Evolutionary conservation across 2,888 invertebrate genomes (phyloP).

Genomic region (Heliconius ethilla): DNA sequence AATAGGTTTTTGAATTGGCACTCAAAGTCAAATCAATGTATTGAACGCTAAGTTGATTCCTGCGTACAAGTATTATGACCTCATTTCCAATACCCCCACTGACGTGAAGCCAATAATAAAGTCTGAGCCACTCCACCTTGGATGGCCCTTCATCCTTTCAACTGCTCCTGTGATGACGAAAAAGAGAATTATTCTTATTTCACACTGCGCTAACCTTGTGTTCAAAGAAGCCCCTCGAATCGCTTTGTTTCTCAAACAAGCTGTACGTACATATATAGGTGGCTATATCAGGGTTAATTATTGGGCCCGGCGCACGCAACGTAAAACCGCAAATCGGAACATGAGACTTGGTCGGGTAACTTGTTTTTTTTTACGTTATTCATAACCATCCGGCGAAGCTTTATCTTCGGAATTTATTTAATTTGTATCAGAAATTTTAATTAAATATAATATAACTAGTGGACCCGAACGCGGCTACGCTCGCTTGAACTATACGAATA

Average conservation of each 20-base stretch:
- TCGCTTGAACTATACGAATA: too few relatives aligned
- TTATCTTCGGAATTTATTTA: background rate
- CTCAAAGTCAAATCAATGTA: constrained; percentile 41
- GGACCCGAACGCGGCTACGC: too few relatives aligned
- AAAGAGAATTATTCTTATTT: constrained; percentile 75
- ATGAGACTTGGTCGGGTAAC: constrained; percentile 41
- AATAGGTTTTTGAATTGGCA: constrained; percentile 42
- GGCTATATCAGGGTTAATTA: constrained; percentile 61
- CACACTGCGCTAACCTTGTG: constrained; percentile 59
- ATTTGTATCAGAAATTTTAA: background rate
- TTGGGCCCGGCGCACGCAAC: constrained; percentile 54
- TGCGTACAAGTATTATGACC: constrained; percentile 58
- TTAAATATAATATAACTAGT: background rate
- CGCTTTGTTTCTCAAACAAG: constrained; percentile 62
- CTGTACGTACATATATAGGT: constrained; percentile 47
- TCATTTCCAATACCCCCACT: constrained; percentile 67
- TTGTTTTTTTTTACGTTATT: constrained; percentile 33
- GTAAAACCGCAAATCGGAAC: constrained; percentile 49
- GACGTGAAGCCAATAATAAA: constrained; percentile 74
- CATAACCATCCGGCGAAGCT: background rate
- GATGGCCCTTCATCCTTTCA: constrained; percentile 73
- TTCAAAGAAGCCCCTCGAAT: constrained; percentile 58
- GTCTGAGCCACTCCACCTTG: constrained; percentile 70
- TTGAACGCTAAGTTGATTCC: constrained; percentile 40
- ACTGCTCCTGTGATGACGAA: constrained; percentile 69